phyloP scores from a whole-genome alignment of 2,797 vertebrate species.

The Sebastolobus alascanus region DNA sequence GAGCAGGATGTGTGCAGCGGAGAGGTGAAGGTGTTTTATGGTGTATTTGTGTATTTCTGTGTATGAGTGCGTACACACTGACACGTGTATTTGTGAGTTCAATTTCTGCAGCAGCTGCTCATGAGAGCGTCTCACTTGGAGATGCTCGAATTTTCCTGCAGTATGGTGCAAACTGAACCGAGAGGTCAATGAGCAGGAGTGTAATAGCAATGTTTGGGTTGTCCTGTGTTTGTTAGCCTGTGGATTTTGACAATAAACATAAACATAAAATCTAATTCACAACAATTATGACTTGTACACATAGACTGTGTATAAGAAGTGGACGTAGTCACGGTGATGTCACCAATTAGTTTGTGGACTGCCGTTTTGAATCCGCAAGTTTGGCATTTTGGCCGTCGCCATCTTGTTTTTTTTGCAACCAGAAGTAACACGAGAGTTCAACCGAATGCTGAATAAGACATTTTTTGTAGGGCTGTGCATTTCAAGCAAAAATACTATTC shows the following conservation, averaged over 20 bases:
- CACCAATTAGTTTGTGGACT: too few relatives aligned
- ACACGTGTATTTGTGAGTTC: constrained; percentile 56
- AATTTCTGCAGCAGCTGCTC: constrained; percentile 65
- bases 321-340: too few relatives aligned
- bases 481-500: accelerated
- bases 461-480: accelerated
- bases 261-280: constrained; percentile 58
- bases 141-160: constrained; percentile 60
- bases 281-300: constrained; percentile 1
- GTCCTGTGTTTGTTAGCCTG: constrained; percentile 29
- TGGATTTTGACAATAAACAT: constrained; percentile 61
- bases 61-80: constrained; percentile 26
- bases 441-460: too few relatives aligned
- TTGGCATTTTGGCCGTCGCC: too few relatives aligned
- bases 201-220: constrained; percentile 70
- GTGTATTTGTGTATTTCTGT: constrained; percentile 38
- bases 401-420: too few relatives aligned
- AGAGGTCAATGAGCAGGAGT: constrained; percentile 75
- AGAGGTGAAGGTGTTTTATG: constrained; percentile 49
- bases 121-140: constrained; percentile 68
- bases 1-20: constrained; percentile 45
- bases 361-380: accelerated
- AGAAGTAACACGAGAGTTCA: too few relatives aligned
- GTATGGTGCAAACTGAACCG: constrained; percentile 63
- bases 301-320: too few relatives aligned